These are phyloP conservation scores for Otolemur garnettii DNA, from an alignment of 2,113 vertebrate species.

Conservation along the genomic window DNA sequence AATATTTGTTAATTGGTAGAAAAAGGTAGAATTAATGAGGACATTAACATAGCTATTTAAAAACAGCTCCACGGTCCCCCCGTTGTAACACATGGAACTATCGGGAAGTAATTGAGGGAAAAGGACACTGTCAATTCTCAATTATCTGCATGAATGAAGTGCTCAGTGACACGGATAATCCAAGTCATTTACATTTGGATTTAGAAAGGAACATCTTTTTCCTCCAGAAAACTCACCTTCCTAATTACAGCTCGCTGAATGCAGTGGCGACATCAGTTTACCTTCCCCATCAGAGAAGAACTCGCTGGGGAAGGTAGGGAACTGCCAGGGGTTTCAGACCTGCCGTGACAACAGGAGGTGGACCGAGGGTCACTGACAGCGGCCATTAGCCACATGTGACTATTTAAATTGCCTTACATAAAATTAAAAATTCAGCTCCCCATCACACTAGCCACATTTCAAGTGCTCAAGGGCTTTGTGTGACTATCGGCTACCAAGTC, in stretches of 20 bases:
- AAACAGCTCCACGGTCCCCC: slow-evolving; percentile 72
- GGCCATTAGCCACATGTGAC: not conserved
- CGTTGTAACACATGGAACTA: slow-evolving; percentile 72
- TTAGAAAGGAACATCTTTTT: slow-evolving; percentile 84
- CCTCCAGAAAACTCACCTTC: slow-evolving; percentile 79
- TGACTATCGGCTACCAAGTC: accelerated
- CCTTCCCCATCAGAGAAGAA: not conserved
- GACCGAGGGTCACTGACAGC: accelerated
- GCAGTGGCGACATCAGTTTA: not conserved
- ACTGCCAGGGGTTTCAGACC: accelerated
- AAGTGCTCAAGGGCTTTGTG: accelerated
- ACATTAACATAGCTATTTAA: slow-evolving; percentile 85
- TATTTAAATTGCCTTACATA: not conserved
- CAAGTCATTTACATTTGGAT: slow-evolving; percentile 85
- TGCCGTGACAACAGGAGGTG: not conserved
- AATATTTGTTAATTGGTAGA: slow-evolving; percentile 81
- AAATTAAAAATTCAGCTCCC: not conserved
- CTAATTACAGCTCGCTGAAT: slow-evolving; percentile 57
- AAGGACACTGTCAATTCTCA: slow-evolving; percentile 85
- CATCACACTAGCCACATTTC: accelerated
- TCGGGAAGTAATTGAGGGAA: slow-evolving; percentile 85
- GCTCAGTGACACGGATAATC: slow-evolving; percentile 85
- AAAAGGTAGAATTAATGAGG: slow-evolving; percentile 84
- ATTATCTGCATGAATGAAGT: slow-evolving; percentile 85
- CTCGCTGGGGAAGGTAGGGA: not conserved